phyloP scores from a whole-genome alignment of 2,113 vertebrate genomes.

The Gambusia holbrooki region DNA sequence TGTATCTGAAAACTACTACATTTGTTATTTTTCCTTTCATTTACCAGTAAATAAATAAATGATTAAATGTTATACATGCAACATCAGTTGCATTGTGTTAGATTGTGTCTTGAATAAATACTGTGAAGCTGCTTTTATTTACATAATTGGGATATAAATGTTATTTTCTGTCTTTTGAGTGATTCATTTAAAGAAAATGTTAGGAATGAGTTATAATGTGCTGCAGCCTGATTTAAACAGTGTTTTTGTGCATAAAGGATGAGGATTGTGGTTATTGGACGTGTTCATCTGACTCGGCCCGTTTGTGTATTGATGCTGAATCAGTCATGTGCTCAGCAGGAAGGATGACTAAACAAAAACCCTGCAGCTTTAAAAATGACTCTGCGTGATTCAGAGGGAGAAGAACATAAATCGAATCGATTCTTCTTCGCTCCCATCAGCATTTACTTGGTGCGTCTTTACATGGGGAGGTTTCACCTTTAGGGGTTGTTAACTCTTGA shows the following conservation, averaged over 20 bases:
- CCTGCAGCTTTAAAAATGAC: slow-evolving; percentile 28
- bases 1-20: background rate
- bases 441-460: slow-evolving; percentile 20
- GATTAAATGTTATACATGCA: background rate
- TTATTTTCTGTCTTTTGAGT: background rate
- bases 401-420: slow-evolving; percentile 10
- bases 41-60: background rate
- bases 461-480: slow-evolving; percentile 1
- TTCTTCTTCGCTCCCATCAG: slow-evolving; percentile 14
- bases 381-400: slow-evolving; percentile 17
- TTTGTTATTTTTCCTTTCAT: background rate
- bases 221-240: background rate
- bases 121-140: background rate
- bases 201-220: too few relatives aligned
- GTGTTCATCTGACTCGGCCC: background rate
- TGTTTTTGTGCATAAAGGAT: too few relatives aligned
- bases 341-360: slow-evolving; percentile 54
- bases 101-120: background rate
- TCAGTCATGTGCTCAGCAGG: slow-evolving; percentile 20
- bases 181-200: background rate
- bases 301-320: slow-evolving; percentile 17
- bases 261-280: background rate
- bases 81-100: background rate
- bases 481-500: slow-evolving; percentile 5
- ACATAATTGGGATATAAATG: background rate